Evolutionary conservation across 2,888 invertebrate genomes (phyloP).

Genomic region (Folsomia manolachei): DNA sequence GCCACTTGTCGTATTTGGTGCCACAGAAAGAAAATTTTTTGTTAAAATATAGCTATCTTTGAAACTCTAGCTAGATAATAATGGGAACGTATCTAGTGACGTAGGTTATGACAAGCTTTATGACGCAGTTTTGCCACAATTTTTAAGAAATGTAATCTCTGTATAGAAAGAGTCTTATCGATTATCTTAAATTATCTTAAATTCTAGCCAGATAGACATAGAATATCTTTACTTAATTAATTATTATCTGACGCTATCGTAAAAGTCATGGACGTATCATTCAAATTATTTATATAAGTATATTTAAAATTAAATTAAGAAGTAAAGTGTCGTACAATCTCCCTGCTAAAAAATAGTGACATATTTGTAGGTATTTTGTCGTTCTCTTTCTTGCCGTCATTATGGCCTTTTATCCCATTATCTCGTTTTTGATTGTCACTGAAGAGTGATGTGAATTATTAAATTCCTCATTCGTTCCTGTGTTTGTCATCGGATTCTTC

Average conservation of each 20-base stretch:
- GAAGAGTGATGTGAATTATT: conserved; percentile 42
- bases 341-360: background rate
- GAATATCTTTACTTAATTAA: background rate
- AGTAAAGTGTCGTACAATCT: background rate
- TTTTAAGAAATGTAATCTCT: background rate
- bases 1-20: conserved; percentile 14
- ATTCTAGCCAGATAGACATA: too few species aligned
- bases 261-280: background rate
- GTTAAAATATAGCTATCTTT: background rate
- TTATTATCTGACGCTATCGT: background rate
- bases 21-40: conserved; percentile 4
- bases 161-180: background rate
- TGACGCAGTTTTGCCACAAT: background rate
- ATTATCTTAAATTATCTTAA: background rate
- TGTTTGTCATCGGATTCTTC: too few species aligned
- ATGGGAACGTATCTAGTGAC: too few species aligned
- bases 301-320: background rate
- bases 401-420: conserved; percentile 46
- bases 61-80: background rate
- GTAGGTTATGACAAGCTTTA: too few species aligned
- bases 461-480: too few species aligned
- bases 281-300: background rate
- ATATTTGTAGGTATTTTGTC: conserved; percentile 48
- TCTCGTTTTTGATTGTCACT: conserved; percentile 45
- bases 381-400: conserved; percentile 49